Conservation (phyloP, 2,797 vertebrate genomes). For the Tragopan temminckii region DNA sequence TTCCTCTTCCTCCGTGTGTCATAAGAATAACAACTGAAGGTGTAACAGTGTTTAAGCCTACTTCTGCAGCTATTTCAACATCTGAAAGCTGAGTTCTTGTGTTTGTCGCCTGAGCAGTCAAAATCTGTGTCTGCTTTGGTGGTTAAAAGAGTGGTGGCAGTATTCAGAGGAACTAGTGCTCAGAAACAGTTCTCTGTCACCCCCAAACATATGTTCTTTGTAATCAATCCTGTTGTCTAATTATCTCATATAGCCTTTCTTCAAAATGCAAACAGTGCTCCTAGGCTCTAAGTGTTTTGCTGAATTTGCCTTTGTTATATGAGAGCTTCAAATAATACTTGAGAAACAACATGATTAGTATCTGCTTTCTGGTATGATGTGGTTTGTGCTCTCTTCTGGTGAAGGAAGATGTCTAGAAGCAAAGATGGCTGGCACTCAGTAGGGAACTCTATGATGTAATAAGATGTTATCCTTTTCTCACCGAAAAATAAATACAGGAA, state of each 20-base stretch:
- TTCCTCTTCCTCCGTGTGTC: not conserved
- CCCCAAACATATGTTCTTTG: not conserved
- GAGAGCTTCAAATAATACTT: not conserved
- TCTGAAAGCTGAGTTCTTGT: not conserved
- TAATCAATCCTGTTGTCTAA: not conserved
- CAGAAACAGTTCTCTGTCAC: not conserved
- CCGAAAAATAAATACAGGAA: not conserved
- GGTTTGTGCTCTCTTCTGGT: not conserved
- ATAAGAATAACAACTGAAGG: not conserved
- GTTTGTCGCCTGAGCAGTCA: not conserved
- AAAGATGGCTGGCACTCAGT: not conserved
- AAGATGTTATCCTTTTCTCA: not conserved
- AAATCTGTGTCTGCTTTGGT: not conserved
- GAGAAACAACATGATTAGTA: not conserved
- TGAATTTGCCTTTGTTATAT: not conserved
- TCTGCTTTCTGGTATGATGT: not conserved
- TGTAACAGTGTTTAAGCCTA: not conserved
- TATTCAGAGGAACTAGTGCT: not conserved
- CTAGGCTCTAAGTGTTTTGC: not conserved
- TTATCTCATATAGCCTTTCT: not conserved
- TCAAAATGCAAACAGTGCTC: not conserved
- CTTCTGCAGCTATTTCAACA: not conserved
- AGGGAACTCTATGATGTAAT: rapidly evolving
- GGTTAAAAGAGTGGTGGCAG: not conserved
- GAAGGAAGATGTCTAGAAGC: not conserved